Base-by-base conservation (phyloP, 2,113 vertebrate species). In the Acanthochromis polyacanthus region DNA sequence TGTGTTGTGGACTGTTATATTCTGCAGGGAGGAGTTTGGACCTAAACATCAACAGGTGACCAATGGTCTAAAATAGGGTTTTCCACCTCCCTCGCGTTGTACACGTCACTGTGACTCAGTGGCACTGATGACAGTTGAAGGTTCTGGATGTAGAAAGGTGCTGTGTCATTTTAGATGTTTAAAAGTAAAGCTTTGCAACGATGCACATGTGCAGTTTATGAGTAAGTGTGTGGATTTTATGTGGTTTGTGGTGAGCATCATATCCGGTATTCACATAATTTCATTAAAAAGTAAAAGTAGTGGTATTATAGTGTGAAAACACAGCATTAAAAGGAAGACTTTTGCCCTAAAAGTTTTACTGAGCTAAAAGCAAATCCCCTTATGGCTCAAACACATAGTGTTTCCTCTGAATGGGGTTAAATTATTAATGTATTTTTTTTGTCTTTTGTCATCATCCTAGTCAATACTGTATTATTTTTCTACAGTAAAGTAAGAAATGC, bases 11-110 rank as follows among this genome's bases (percentile, higher is more conserved):
- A 90, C 81, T 81, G 78, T 88, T 91, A 84, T 78, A 91, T 78
- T 87, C 61, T 71, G 71, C 15, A 69, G 89, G 92, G 93, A 87
- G 94, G 93, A 85, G 87, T 93, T 86, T 88, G 71, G 70, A 23
- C 79, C 43, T 70, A 48, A 84, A 89, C 57, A 79, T 86, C 80
- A 82, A 69, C 66, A 67, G 51, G 64, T 71, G 63, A 71, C 71
- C 85, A 84, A 75, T 88, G 75, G 65, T 74, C 65, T 68, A 58
- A 72, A 36, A 48, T 36, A 51, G 8, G 8, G 22, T 79, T 79
- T 65, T 53, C 67, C 80, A 64, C 56, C 71, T 71, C 75, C 36
- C 40, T 25, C 51, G 56, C 52, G 25, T 14, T 14, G 64, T 57
- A 36, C 55, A 77, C 65, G 80, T 86, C 68, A 87, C 63, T 40